Evolutionary conservation across 1,140 invertebrate genomes (phyloP), one percentile per base, ranked within the genome.

Genomic region (Heliconius hermathena): DNA sequence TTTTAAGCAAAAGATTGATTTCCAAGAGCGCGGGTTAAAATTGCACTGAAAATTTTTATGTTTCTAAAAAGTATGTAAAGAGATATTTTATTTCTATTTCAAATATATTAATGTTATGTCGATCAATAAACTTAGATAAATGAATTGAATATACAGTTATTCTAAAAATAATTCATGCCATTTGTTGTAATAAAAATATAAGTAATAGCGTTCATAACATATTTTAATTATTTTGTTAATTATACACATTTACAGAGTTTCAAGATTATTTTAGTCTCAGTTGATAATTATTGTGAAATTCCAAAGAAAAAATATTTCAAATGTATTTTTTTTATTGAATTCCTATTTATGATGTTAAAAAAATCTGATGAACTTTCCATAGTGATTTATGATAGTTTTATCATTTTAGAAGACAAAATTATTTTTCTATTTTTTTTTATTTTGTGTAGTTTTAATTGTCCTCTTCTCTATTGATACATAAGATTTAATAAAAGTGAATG

Each of bases 401-500:
- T 60, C n/a, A 60, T 60, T 60, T 60, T 60, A 60, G 57, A 13
- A 60, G 57, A 3, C 20, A 60, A 60, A n/a, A 26, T 60, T 29
- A 16, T 66, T 66, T 66, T 66, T 66, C 20, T 29, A 18, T 26
- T 29, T 66, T 66, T n/a, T 66, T 26, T 26, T 66, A 66, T 66
- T 66, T 26, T 16, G 11, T 66, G 9, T 13, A 66, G 60, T n/a
- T 2, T 46, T 46, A 46, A n/a, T 66, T 66, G 11, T 71, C 73
- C 33, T 60, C 60, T 73, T 54, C 38, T 78, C 33, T 78, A 79
- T 79, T 74, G 73, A 74, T 70, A 70, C 54, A 74, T 79, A 79
- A 79, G 73, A 79, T 73, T 49, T 46, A 79, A 79, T 74, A 74
- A 74, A 79, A 74, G 49, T 74, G n/a, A 78, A 49, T 79, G 73